Evolutionary conservation across 2,888 invertebrate genomes (phyloP), one percentile per base, ranked within the genome.

Genomic region (Cryptophagus acutangulus): DNA sequence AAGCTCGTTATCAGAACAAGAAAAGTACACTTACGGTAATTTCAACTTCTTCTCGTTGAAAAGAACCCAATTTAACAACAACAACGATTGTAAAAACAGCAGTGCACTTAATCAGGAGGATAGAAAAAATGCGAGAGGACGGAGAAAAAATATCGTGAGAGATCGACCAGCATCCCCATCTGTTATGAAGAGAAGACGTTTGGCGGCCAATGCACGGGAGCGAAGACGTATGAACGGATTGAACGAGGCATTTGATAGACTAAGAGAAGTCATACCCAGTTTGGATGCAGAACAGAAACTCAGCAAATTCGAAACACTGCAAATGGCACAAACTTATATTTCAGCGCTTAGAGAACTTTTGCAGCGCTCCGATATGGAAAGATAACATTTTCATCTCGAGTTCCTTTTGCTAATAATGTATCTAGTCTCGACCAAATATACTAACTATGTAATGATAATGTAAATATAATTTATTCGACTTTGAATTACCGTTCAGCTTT

Each of bases 261-360:
- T 84, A 2, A 65, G 84, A 18, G 78, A 79, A 54, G 83, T 84
- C 5, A 78, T 85, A 31, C 84, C 84, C 1, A 78, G 78, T 16
- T 66, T 83, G 31, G 80, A 82, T 13, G 78, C 77, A 40, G 81
- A 84, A 56, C 74, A 80, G 44, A 81, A 83, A 65, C 70, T 84
- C 40, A 82, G 82, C 54, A 85, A 85, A 65, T 84, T 79, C 59
- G 84, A 85, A 65, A 84, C 84, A n/a, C 67, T 85, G 18, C 84
- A 84, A 67, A 84, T 85, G 84, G 84, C 84, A 1, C 84, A 84
- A 59, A 81, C 79, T 1, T 84, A 84, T 60, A 84, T 84, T 41
- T 68, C 75, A 0, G 82, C 82, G 1, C 67, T 85, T n/a, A 73
- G 77, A 54, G 82, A 84, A 52, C 67, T 83, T 18, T 66, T 82